A percentile compares a stretch with the other conserved stretches of the same genome.
These are phyloP conservation scores for Phengaris alcon DNA, from an alignment of 2,888 invertebrate species.

Conservation along the genomic window DNA sequence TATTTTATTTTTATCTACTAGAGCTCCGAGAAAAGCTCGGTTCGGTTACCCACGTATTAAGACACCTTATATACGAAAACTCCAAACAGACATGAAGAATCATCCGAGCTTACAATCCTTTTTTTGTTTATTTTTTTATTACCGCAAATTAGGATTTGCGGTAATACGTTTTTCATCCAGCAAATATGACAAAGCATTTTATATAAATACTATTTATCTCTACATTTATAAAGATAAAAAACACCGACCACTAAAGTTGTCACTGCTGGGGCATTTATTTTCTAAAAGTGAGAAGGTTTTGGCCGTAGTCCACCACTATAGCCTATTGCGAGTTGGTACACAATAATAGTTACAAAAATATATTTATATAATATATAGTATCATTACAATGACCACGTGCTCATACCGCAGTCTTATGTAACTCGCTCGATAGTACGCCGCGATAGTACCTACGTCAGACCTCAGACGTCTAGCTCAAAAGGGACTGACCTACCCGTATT, in stretches of 20 bases:
- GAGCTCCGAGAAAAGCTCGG: too few species aligned
- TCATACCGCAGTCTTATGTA: constrained; percentile 73
- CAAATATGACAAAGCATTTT: background rate
- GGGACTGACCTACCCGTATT: background rate
- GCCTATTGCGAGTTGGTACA: background rate
- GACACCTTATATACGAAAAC: background rate
- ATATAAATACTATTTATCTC: background rate
- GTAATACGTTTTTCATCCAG: constrained; percentile 2
- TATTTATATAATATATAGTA: background rate
- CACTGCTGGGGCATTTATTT: too few species aligned
- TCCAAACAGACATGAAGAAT: background rate
- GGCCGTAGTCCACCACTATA: background rate
- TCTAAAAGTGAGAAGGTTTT: background rate
- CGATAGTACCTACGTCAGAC: constrained; percentile 43
- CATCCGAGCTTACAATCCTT: background rate
- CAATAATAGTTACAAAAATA: background rate
- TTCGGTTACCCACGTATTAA: too few species aligned
- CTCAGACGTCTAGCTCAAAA: constrained; percentile 45
- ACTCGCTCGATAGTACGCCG: constrained; percentile 67
- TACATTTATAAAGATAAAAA: background rate
- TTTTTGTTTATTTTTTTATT: too few species aligned
- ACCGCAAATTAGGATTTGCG: background rate
- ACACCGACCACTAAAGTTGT: too few species aligned
- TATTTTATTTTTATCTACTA: too few species aligned
- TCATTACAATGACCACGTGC: constrained; percentile 48